Evolutionary conservation across 2,888 invertebrate genomes (phyloP).

Genomic region (Amorpha juglandis): DNA sequence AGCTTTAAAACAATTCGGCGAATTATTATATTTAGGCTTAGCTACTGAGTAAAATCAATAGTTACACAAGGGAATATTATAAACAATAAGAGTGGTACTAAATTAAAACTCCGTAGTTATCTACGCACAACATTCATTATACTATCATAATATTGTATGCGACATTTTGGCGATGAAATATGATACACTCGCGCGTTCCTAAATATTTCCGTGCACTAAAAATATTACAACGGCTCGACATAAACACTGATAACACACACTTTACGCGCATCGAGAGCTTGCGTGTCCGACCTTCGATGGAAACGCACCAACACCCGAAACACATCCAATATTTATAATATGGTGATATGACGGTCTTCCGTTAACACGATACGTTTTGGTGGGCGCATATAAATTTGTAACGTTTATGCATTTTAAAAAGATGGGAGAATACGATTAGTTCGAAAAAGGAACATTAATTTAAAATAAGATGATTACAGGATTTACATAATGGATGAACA

Average conservation of each 20-base stretch:
- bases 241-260: constrained; percentile 28
- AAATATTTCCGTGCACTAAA: constrained; percentile 19
- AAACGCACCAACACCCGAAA: constrained; percentile 28
- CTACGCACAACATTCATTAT: too few relatives aligned
- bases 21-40: too few relatives aligned
- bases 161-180: background rate
- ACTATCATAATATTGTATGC: too few relatives aligned
- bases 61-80: too few relatives aligned
- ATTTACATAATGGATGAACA: too few relatives aligned
- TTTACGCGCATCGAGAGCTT: constrained; percentile 41
- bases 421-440: background rate
- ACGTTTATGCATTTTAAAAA: background rate
- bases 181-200: background rate
- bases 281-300: constrained; percentile 41
- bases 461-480: too few relatives aligned
- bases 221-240: constrained; percentile 19
- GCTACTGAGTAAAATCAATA: too few relatives aligned
- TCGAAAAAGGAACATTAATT: background rate
- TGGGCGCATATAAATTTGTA: constrained; percentile 4
- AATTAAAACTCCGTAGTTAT: too few relatives aligned
- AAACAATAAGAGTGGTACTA: too few relatives aligned
- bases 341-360: constrained; percentile 23
- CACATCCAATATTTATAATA: constrained; percentile 41
- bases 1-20: background rate
- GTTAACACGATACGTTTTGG: constrained; percentile 23